Evolutionary conservation across 2,797 vertebrate species (phyloP).

Genomic region (Rhinophrynus dorsalis): DNA sequence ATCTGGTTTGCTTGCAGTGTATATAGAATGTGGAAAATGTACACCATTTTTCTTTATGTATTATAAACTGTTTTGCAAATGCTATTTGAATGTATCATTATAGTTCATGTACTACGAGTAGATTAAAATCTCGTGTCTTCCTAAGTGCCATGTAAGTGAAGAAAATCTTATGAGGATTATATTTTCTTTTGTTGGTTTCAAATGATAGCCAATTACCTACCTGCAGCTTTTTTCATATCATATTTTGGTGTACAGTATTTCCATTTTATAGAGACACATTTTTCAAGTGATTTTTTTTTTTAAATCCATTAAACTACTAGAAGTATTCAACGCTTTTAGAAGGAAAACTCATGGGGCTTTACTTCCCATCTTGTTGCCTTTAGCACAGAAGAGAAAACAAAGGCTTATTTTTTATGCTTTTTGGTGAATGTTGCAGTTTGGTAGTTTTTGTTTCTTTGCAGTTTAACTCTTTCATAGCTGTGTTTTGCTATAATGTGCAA

Average conservation of each 20-base stretch:
- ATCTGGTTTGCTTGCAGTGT: no score
- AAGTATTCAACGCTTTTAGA: slow-evolving; percentile 44
- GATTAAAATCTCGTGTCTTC: slow-evolving; percentile 44
- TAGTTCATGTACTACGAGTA: slow-evolving; percentile 26
- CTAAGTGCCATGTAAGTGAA: slow-evolving; percentile 24
- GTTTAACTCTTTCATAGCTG: slow-evolving; percentile 24
- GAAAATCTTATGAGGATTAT: slow-evolving; percentile 43
- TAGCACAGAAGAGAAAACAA: slow-evolving; percentile 45
- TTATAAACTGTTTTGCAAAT: slow-evolving; percentile 39
- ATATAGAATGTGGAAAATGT: background rate
- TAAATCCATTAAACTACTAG: slow-evolving; percentile 49
- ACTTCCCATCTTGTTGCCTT: slow-evolving; percentile 45
- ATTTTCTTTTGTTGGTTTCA: slow-evolving; percentile 42
- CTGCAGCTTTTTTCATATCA: slow-evolving; percentile 32
- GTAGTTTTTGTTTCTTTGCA: slow-evolving; percentile 32
- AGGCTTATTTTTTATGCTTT: slow-evolving; percentile 49
- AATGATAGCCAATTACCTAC: slow-evolving; percentile 39
- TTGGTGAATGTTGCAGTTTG: slow-evolving; percentile 41
- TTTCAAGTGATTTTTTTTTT: slow-evolving; percentile 51
- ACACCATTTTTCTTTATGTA: slow-evolving; percentile 3
- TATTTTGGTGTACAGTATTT: slow-evolving; percentile 41
- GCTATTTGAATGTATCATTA: slow-evolving; percentile 25
- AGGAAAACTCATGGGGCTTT: slow-evolving; percentile 42
- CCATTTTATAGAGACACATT: slow-evolving; percentile 46
- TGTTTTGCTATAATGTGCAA: background rate